These are phyloP conservation scores for Scomberomorus guttatus DNA, from an alignment of 2,797 vertebrate species.

Conservation along the genomic window DNA sequence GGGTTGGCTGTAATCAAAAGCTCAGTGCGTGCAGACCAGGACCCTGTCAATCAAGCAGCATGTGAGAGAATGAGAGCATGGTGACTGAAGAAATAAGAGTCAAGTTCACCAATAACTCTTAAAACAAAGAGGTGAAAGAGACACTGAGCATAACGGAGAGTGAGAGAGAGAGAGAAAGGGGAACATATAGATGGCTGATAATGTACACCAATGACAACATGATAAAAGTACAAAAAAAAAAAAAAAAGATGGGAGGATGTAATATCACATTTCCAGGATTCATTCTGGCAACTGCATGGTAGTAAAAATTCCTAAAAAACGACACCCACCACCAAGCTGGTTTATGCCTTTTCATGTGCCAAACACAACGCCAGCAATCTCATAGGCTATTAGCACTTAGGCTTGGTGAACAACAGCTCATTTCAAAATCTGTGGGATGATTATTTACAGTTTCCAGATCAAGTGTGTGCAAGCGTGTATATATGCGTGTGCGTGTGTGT, in stretches of 20 bases:
- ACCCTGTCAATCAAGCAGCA: constrained; percentile 88
- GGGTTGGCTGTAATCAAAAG: constrained; percentile 85
- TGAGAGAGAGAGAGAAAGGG: constrained; percentile 8
- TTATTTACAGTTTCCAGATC: constrained; percentile 77
- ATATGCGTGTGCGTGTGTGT: constrained; percentile 30
- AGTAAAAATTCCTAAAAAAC: constrained; percentile 74
- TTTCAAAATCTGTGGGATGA: constrained; percentile 82
- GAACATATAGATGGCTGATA: constrained; percentile 35
- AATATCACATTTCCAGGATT: constrained; percentile 67
- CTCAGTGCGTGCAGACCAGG: constrained; percentile 84
- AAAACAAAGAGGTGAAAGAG: constrained; percentile 66
- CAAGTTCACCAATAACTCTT: constrained; percentile 88
- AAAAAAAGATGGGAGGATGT: constrained; percentile 43
- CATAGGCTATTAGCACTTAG: constrained; percentile 78
- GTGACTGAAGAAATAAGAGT: constrained; percentile 78
- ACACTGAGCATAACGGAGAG: constrained; percentile 33
- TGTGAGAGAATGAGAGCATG: constrained; percentile 76
- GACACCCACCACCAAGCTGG: constrained; percentile 84
- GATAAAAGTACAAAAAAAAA: constrained; percentile 43
- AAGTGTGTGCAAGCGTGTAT: constrained; percentile 47
- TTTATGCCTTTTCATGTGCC: constrained; percentile 71
- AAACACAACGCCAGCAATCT: constrained; percentile 77
- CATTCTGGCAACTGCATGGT: constrained; percentile 67
- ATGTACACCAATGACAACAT: constrained; percentile 28
- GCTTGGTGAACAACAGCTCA: constrained; percentile 79